These are phyloP conservation scores for Pipra filicauda DNA, from an alignment of 2,113 vertebrate species.

Conservation along the genomic window DNA sequence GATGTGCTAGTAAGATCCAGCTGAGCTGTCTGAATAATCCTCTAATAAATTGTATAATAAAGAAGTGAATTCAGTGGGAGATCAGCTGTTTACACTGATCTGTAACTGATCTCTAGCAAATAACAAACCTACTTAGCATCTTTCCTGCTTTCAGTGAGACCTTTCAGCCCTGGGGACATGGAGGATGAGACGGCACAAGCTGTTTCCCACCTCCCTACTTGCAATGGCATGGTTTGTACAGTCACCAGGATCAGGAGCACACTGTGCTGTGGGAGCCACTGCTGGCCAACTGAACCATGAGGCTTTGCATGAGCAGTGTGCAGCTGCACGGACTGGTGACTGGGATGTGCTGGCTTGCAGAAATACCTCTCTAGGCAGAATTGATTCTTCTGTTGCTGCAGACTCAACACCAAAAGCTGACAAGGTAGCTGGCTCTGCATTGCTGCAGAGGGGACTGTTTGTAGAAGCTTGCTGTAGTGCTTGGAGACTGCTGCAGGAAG, in stretches of 20 bases:
- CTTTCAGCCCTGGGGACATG: background rate
- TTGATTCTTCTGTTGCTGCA: background rate
- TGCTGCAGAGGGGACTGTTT: background rate
- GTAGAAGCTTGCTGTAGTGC: background rate
- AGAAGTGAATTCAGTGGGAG: background rate
- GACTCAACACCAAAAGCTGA: background rate
- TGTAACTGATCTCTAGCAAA: background rate
- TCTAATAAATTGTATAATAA: background rate
- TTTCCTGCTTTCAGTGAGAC: background rate
- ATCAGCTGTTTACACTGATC: background rate
- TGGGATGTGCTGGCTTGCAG: rapidly evolving
- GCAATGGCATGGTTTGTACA: background rate
- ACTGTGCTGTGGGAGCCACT: background rate
- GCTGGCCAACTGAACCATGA: background rate
- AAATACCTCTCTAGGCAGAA: background rate
- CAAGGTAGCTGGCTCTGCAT: background rate
- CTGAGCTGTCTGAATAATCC: background rate
- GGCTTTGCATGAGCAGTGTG: background rate
- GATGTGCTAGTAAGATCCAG: background rate
- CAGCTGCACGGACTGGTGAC: background rate
- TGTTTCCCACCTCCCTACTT: background rate
- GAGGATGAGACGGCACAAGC: background rate
- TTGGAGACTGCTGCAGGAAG: background rate
- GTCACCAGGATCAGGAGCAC: background rate
- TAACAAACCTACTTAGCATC: background rate